Evolutionary conservation across 1,140 invertebrate species (phyloP).

Genomic region (Polypedilum vanderplanki): DNA sequence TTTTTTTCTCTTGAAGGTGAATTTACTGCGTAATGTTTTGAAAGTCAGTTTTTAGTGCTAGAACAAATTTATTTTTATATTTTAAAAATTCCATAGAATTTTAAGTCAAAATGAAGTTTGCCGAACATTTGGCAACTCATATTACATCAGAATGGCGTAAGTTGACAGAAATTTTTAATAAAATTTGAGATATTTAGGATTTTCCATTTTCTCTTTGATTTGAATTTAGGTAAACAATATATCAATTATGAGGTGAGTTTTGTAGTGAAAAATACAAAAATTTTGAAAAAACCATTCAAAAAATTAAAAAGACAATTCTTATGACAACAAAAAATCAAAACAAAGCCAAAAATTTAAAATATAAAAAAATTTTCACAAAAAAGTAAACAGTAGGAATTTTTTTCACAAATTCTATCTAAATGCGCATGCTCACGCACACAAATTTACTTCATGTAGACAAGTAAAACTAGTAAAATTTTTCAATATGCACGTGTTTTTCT

Average conservation of each 20-base stretch:
- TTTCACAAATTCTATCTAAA: background rate
- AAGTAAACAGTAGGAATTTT: background rate
- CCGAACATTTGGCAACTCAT: conserved; percentile 78
- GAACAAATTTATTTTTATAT: background rate
- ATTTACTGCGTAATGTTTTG: conserved; percentile 17
- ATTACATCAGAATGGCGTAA: conserved; percentile 83
- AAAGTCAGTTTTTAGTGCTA: background rate
- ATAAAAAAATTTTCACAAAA: background rate
- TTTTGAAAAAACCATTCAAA: background rate
- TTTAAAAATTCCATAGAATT: conserved; percentile 38
- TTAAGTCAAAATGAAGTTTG: conserved; percentile 69
- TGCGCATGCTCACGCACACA: background rate
- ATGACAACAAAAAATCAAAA: no score
- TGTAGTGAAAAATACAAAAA: background rate
- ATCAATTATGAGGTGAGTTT: conserved; percentile 78
- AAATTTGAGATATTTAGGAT: background rate
- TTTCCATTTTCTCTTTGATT: background rate
- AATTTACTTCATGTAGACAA: background rate
- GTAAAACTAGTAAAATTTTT: background rate
- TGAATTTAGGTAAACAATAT: conserved; percentile 63
- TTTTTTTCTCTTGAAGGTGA: no score
- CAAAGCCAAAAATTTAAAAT: background rate
- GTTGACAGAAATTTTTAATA: conserved; percentile 38
- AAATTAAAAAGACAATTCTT: background rate
- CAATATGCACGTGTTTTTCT: background rate